Conservation (phyloP, 2,113 vertebrate genomes). For the Bubo bubo region DNA sequence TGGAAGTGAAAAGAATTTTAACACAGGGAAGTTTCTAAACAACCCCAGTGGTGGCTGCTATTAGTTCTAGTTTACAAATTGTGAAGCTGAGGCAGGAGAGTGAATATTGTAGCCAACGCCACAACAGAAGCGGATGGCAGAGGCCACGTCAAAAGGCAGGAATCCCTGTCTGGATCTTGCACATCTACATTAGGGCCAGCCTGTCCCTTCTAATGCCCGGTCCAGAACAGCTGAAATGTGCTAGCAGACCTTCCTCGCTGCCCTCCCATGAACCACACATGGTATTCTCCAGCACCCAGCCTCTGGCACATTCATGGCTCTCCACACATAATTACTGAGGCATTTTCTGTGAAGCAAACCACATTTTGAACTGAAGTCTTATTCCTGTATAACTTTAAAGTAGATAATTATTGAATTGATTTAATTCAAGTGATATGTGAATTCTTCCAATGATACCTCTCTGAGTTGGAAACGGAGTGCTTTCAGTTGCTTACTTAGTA, state of each 20-base stretch:
- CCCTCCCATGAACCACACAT: background rate
- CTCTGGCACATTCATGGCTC: background rate
- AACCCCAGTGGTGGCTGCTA: background rate
- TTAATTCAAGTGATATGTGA: background rate
- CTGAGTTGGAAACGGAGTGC: background rate
- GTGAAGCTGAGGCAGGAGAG: background rate
- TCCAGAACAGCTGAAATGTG: background rate
- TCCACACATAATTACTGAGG: rapidly evolving
- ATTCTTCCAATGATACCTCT: background rate
- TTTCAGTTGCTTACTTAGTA: background rate
- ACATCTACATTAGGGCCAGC: background rate
- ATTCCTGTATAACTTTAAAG: background rate
- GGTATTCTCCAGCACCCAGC: rapidly evolving
- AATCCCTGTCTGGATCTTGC: background rate
- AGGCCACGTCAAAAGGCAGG: background rate
- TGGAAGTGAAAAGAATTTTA: background rate
- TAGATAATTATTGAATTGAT: no score
- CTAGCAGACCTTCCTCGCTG: background rate
- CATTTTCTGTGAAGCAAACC: background rate
- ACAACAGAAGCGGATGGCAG: background rate
- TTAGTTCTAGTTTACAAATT: background rate
- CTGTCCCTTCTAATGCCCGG: background rate
- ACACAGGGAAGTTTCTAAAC: background rate
- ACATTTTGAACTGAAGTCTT: background rate
- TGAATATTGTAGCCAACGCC: rapidly evolving